A percentile compares a stretch with the other conserved stretches of the same genome.
Evolutionary conservation across 2,797 vertebrate species (phyloP).

Genomic region (Sebastes nivosus): DNA sequence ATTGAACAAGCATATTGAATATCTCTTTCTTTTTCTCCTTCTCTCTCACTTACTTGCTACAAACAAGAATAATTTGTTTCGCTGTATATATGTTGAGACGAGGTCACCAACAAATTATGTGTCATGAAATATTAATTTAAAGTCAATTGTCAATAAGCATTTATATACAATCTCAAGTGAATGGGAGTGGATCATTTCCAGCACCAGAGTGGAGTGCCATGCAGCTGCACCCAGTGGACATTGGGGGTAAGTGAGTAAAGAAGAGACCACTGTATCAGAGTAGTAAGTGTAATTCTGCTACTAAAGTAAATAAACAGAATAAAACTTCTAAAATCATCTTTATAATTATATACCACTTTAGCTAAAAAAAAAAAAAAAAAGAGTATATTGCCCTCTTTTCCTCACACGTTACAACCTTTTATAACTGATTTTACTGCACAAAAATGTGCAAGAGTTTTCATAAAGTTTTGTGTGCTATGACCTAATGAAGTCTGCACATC

Average conservation of each 20-base stretch:
- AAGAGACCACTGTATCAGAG: not conserved
- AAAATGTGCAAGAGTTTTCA: not conserved
- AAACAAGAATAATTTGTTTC: not conserved
- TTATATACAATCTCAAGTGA: not conserved
- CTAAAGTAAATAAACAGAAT: not conserved
- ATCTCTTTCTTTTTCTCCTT: not conserved
- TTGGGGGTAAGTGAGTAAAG: not conserved
- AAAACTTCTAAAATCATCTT: not conserved
- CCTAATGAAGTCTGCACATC: not conserved
- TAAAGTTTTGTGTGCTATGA: not conserved
- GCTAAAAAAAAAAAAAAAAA: not conserved
- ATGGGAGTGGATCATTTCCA: not conserved
- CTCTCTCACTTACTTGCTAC: not conserved
- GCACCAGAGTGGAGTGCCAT: not conserved
- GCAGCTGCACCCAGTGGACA: not conserved
- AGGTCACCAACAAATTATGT: not conserved
- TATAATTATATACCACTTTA: not conserved
- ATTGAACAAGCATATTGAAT: not conserved
- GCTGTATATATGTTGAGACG: not conserved
- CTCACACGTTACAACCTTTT: not conserved
- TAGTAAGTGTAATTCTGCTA: not conserved
- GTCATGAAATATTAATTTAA: not conserved
- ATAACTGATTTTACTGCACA: not conserved
- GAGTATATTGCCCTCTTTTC: not conserved
- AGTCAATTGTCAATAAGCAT: not conserved